A percentile compares a stretch with the other conserved stretches of the same genome.
phyloP scores from a whole-genome alignment of 37 sponge, comb jelly and placozoan genomes.

The Tethya wilhelma region DNA sequence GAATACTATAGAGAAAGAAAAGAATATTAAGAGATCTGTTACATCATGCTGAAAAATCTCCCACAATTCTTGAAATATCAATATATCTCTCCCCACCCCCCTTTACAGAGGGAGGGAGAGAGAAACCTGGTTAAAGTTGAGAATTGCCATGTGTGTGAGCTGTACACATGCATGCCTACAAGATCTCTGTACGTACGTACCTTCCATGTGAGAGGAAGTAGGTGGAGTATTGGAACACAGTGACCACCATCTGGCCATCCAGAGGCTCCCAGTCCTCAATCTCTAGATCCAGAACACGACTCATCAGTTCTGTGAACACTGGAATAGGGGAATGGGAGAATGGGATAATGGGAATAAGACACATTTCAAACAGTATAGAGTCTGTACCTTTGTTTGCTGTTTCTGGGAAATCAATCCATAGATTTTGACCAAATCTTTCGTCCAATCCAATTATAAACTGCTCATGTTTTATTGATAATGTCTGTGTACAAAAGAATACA shows the following conservation, averaged over 20 bases:
- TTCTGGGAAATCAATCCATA: constrained; percentile 67
- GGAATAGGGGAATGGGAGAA: no score
- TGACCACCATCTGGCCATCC: constrained; percentile 64
- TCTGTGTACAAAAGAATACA: constrained; percentile 7
- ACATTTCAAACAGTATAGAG: no score
- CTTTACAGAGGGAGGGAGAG: no score
- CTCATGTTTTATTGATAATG: constrained; percentile 56
- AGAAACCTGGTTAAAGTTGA: not conserved
- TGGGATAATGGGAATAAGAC: no score
- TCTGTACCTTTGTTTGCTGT: constrained; percentile 72
- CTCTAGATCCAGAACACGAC: constrained; percentile 64
- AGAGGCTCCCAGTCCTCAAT: constrained; percentile 46
- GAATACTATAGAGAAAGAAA: constrained; percentile 10
- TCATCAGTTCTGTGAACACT: constrained; percentile 59
- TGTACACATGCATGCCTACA: not conserved
- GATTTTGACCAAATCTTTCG: constrained; percentile 39
- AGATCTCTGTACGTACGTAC: no score
- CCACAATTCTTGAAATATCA: not conserved
- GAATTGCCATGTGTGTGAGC: not conserved
- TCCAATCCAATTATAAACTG: constrained; percentile 57
- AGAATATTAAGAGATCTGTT: not conserved
- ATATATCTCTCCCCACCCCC: no score
- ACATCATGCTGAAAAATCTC: not conserved
- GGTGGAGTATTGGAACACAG: constrained; percentile 66
- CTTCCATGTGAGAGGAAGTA: constrained; percentile 43